Evolutionary conservation across 2,113 vertebrate species (phyloP).

Genomic region (Seriola aureovittata): DNA sequence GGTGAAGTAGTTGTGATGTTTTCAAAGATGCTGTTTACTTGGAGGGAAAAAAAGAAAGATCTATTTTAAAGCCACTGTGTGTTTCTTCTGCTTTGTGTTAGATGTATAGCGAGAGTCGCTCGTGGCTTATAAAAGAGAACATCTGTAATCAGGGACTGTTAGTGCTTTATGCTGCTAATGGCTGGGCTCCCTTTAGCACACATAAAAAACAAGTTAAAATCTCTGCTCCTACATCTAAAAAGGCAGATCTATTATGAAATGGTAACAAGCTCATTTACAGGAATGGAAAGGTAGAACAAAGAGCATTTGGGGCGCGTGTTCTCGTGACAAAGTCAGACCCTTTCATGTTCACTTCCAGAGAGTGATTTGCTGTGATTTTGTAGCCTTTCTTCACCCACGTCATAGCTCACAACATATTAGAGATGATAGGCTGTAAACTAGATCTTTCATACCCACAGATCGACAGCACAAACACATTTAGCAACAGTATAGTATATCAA

Average conservation of each 20-base stretch:
- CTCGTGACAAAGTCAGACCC: conserved; percentile 60
- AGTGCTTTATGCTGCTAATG: conserved; percentile 64
- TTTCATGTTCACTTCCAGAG: conserved; percentile 73
- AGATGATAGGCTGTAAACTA: conserved; percentile 69
- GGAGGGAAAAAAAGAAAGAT: not conserved
- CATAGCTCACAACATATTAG: conserved; percentile 73
- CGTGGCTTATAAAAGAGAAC: conserved; percentile 53
- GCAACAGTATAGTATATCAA: conserved; percentile 35
- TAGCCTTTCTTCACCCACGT: conserved; percentile 70
- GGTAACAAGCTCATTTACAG: conserved; percentile 78
- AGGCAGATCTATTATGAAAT: conserved; percentile 75
- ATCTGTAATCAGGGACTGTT: conserved; percentile 68
- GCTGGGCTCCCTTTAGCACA: conserved; percentile 62
- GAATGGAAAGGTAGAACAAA: conserved; percentile 76
- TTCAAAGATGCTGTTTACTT: conserved; percentile 44
- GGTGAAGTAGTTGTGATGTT: conserved; percentile 47
- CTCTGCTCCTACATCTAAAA: conserved; percentile 53
- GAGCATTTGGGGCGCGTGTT: conserved; percentile 55
- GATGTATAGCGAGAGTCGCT: conserved; percentile 46
- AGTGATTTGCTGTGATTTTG: conserved; percentile 77
- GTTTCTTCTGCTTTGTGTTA: conserved; percentile 39
- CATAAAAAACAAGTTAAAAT: conserved; percentile 57
- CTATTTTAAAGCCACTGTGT: conserved; percentile 58
- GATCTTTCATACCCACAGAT: conserved; percentile 63
- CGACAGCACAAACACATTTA: conserved; percentile 47